These are phyloP conservation scores for Phrynocephalus versicolor DNA, from an alignment of 2,113 vertebrate genomes.

Conservation along the genomic window DNA sequence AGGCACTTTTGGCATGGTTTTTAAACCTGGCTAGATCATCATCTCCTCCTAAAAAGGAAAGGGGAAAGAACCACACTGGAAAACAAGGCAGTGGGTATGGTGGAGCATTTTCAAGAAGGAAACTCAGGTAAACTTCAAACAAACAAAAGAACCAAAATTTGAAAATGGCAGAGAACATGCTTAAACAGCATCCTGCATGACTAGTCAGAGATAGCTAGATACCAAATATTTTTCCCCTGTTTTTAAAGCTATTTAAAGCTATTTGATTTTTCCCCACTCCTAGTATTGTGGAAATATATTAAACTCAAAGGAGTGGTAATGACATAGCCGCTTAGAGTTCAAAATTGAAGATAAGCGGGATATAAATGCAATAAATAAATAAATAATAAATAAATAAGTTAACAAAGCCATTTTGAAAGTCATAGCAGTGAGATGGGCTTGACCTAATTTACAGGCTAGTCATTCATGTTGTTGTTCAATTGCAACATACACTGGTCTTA, in stretches of 20 bases:
- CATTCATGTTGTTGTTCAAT: too few species aligned
- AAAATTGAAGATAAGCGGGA: too few species aligned
- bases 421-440: not conserved
- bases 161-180: not conserved
- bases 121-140: not conserved
- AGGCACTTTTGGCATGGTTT: slow-evolving; percentile 34
- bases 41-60: not conserved
- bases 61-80: slow-evolving; percentile 18
- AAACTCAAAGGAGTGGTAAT: not conserved
- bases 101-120: slow-evolving; percentile 20
- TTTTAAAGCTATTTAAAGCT: not conserved
- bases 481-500: not conserved
- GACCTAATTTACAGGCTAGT: not conserved
- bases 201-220: not conserved
- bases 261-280: too few species aligned
- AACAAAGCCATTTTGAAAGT: not conserved
- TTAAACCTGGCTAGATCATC: slow-evolving; percentile 36
- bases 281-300: not conserved
- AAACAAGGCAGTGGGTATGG: slow-evolving; percentile 24
- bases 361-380: too few species aligned
- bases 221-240: not conserved
- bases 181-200: not conserved
- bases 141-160: not conserved
- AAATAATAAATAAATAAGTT: too few species aligned
- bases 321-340: too few species aligned